Evolutionary conservation across 2,797 vertebrate species (phyloP), one percentile per base, ranked within the genome.

Genomic region (Sandelia bainsii): DNA sequence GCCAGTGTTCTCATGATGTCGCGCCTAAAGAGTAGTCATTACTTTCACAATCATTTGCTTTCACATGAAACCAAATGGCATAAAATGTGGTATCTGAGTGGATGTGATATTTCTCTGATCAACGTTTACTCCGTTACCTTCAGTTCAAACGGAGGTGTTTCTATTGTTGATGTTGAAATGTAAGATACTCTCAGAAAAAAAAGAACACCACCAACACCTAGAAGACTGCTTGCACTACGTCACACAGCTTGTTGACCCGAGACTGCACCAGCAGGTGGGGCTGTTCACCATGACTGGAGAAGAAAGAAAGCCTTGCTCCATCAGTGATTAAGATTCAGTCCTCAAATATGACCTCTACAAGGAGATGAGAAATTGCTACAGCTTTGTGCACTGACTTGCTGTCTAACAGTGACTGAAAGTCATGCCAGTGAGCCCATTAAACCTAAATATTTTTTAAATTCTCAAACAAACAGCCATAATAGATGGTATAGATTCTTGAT

Each of bases 201-300:
- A 52, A 20, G 14, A n/a, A 54, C 48, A 69, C 62, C 12, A 77
- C 72, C 74, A 23, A 2, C 71, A 87, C 23, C 81, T 79, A 75
- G 74, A 63, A 79, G 72, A 23, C 50, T 39, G 22, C 6, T 5
- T 11, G 29, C 13, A 14, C n/a, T 10, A 5, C 11, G 10, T 22
- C 29, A 14, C 6, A 34, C 52, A 27, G 57, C 17, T 3, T 79
- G 81, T 64, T 62, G 11, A 81, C 42, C 13, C 5, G 7, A 17
- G 9, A 8, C 19, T 2, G 1, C 16, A 59, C 88, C 95, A 91
- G 85, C 80, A 93, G 94, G 77, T 87, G 93, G 91, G 11, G 88
- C 73, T 90, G 75, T 93, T 85, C 64, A 89, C 94, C 91, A 72
- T 65, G 77, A 69, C 20, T 84, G 39, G 10, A 27, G 57, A 52